Percentiles rank a stretch among this genome's conserved stretches.
Evolutionary conservation across 30 jellyfish, hydroid and myxozoan genomes (phyloP).

Genomic region (Hydractinia echinata): DNA sequence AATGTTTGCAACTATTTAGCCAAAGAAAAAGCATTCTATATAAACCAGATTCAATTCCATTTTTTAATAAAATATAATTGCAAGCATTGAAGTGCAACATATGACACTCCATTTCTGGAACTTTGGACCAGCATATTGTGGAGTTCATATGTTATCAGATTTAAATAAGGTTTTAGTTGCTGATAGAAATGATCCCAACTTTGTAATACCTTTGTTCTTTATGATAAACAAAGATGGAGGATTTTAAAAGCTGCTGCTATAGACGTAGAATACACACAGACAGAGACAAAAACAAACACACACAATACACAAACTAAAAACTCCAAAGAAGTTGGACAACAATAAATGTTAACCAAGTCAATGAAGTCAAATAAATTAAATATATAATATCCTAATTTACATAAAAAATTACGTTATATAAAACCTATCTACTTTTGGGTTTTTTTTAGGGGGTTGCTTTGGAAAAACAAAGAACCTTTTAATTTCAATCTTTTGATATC

Average conservation of each 20-base stretch:
- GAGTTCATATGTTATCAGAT: too few species aligned
- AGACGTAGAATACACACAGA: not conserved
- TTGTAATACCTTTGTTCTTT: too few species aligned
- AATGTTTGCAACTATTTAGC: too few species aligned
- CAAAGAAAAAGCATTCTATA: too few species aligned
- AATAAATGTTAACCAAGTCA: conserved; percentile 6
- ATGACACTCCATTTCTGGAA: too few species aligned
- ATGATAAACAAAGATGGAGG: not conserved
- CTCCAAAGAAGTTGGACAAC: conserved; percentile 17
- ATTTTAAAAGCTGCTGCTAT: conserved; percentile 14
- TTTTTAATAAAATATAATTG: too few species aligned
- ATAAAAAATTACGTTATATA: not conserved
- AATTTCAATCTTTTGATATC: conserved; percentile 32
- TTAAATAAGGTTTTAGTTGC: too few species aligned
- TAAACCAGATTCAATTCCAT: too few species aligned
- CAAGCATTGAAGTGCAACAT: too few species aligned
- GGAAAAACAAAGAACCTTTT: conserved; percentile 47
- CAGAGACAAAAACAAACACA: not conserved
- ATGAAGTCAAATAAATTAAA: conserved; percentile 1
- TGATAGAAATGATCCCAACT: too few species aligned
- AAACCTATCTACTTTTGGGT: conserved; percentile 14
- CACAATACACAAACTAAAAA: not conserved
- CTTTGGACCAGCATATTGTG: too few species aligned
- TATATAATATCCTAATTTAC: not conserved
- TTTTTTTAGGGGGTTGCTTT: conserved; percentile 23